Evolutionary conservation across 1,140 invertebrate genomes (phyloP), one percentile per base, ranked within the genome.

Genomic region (Cydia pomonella): DNA sequence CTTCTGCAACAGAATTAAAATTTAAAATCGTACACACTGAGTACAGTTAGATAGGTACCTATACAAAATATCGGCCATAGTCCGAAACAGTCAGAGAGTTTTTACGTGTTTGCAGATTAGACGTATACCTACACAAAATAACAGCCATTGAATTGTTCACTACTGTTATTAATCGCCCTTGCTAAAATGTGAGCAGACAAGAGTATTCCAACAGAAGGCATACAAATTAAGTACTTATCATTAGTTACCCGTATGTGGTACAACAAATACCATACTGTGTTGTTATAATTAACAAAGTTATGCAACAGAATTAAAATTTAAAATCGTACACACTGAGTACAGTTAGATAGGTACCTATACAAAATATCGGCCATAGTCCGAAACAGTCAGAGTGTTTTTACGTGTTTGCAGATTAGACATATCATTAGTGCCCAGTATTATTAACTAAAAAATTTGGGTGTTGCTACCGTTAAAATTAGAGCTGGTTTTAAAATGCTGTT

Each of bases 361-460:
- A 59, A 59, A 59, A 59, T 21, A 6, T 23, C 18, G 18, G 18
- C 7, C 16, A 59, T 59, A 21, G 7, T 59, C 18, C 18, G 53
- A 59, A 59, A 59, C 53, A 59, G 7, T 59, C 53, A 6, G 53
- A 21, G 53, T 59, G 53, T 59, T 59, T 59, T 59, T 7, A 23
- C 18, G 53, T 21, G 53, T 59, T 59, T 50, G 12, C 47, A 23
- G 53, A 59, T 23, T 59, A 23, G 6, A 21, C n/a, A 21, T 2
- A 23, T n/a, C 4, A 50, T n/a, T 7, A 21, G 5, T 7, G 18
- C 53, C 7, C 23, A 59, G 7, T 59, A 21, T 59, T 10, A 59
- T n/a, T 18, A 50, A n/a, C 18, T 18, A 13, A 50, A n/a, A 5
- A n/a, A 5, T 50, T 1, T 18, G n/a, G 16, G 5, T n/a, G 13